A percentile compares a stretch with the other conserved stretches of the same genome.
phyloP scores from a whole-genome alignment of 2,113 vertebrate species.

The Anser cygnoides region DNA sequence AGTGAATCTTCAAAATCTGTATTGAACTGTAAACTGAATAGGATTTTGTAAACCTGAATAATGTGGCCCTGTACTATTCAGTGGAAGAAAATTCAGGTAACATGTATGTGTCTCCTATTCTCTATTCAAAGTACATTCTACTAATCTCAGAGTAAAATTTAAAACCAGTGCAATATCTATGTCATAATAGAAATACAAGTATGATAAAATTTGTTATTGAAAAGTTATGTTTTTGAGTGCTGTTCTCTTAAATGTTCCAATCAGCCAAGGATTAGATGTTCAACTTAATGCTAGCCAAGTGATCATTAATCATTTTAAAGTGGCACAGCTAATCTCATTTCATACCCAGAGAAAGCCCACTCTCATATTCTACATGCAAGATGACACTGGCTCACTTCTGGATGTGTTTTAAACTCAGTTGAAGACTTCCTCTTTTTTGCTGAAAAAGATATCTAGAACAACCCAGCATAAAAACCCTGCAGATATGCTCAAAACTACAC shows the following conservation, averaged over 20 bases:
- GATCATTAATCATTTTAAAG: constrained; percentile 36
- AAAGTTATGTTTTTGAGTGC: neutral
- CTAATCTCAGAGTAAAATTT: constrained; percentile 10
- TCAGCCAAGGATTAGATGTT: constrained; percentile 20
- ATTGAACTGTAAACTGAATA: neutral
- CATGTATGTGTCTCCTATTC: neutral
- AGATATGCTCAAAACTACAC: neutral
- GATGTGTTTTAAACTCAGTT: neutral
- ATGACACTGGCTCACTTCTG: neutral
- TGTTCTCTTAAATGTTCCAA: constrained; percentile 16
- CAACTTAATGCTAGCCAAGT: neutral
- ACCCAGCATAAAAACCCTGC: neutral
- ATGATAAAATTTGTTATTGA: neutral
- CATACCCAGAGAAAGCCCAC: neutral
- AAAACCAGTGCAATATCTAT: neutral
- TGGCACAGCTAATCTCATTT: constrained; percentile 13
- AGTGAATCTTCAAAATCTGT: neutral
- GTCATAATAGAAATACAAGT: neutral
- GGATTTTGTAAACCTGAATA: neutral
- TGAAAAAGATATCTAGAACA: neutral
- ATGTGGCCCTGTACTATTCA: neutral
- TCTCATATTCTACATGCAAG: neutral
- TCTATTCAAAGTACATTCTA: neutral
- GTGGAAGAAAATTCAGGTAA: neutral
- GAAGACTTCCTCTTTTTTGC: neutral